phyloP scores from a whole-genome alignment of 1,140 invertebrate species.

The Copidosoma floridanum region DNA sequence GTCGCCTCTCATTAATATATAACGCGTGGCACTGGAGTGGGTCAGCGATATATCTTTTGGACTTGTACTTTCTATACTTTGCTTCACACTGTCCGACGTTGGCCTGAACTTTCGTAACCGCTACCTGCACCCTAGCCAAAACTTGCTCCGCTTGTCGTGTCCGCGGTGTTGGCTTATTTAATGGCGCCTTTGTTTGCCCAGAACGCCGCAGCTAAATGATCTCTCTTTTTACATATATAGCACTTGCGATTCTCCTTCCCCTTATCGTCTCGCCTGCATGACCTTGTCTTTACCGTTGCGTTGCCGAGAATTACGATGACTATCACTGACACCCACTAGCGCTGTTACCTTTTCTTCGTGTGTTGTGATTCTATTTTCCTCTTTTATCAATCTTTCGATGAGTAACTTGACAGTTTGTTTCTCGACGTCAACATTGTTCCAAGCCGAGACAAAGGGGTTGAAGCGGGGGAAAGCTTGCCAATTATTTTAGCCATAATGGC shows the following conservation, averaged over 20 bases:
- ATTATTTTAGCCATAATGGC: too few relatives aligned
- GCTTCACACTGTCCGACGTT: neutral
- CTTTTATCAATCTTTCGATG: slow-evolving; percentile 21
- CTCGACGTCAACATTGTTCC: slow-evolving; percentile 35
- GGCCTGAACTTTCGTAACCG: neutral
- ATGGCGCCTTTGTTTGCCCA: neutral
- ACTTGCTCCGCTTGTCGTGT: slow-evolving; percentile 1
- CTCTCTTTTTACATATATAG: slow-evolving; percentile 23
- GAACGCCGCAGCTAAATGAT: slow-evolving; percentile 26
- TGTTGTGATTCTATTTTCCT: slow-evolving; percentile 5
- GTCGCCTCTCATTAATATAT: slow-evolving; percentile 24
- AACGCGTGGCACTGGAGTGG: slow-evolving; percentile 25
- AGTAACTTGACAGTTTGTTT: slow-evolving; percentile 32
- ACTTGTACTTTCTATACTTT: neutral
- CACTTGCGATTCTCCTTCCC: slow-evolving; percentile 16
- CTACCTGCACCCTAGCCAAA: neutral
- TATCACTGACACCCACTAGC: neutral
- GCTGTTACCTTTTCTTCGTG: slow-evolving; percentile 10
- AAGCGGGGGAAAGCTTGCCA: too few relatives aligned
- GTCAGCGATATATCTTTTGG: slow-evolving; percentile 25
- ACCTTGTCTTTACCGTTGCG: too few relatives aligned
- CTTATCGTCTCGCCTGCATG: slow-evolving; percentile 3
- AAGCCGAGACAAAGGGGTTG: slow-evolving; percentile 34
- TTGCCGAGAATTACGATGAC: too few relatives aligned
- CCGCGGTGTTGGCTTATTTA: neutral